Base-by-base conservation (phyloP, 2,113 vertebrate species). In the Gasterosteus aculeatus region DNA sequence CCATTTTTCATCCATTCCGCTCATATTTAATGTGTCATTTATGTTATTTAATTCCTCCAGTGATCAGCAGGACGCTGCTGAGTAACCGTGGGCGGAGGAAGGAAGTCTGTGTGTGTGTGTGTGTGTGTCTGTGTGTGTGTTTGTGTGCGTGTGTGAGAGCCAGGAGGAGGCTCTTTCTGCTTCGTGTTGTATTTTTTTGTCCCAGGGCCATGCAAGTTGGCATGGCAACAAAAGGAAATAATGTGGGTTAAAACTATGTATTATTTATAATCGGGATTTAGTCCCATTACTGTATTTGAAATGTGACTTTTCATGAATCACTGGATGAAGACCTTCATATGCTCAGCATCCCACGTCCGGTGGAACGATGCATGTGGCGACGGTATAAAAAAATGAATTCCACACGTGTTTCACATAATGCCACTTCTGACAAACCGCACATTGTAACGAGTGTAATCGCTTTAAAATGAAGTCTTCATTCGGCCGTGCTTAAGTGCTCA, bases 251-350 rank as follows among this genome's bases (percentile, higher is more conserved):
- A 63, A 73, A 54, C 15, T 47, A 80, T 84, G n/a, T 85, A 60
- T 85, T 88, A 88, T 89, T 91, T 91, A 84, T 87, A 78, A 77
- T 69, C 0, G n/a, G 75, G 60, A 41, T 58, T 71, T 69, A 49
- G 59, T 67, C 66, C 53, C 31, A 56, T 82, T 70, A 31, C 60
- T 85, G 80, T 84, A 77, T 82, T 82, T 74, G n/a, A 76, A 69
- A 60, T 78, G 62, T 69, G 76, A 47, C 69, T 81, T 87, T 73
- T 81, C 31, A 81, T 57, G 51, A 69, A 59, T 53, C 72, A 80
- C 78, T 85, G 68, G 77, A 75, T 75, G 22, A 66, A 71, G 44
- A 5, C 46, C 44, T 41, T 69, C 4, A 26, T n/a, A 19, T 56
- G 78, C 35, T 47, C 56, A 33, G 38, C 4, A 18, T 35, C 56